A percentile compares a stretch with the other conserved stretches of the same genome.
Evolutionary conservation across 2,113 vertebrate species (phyloP).

Genomic region (Ophthalmolycus amberensis): DNA sequence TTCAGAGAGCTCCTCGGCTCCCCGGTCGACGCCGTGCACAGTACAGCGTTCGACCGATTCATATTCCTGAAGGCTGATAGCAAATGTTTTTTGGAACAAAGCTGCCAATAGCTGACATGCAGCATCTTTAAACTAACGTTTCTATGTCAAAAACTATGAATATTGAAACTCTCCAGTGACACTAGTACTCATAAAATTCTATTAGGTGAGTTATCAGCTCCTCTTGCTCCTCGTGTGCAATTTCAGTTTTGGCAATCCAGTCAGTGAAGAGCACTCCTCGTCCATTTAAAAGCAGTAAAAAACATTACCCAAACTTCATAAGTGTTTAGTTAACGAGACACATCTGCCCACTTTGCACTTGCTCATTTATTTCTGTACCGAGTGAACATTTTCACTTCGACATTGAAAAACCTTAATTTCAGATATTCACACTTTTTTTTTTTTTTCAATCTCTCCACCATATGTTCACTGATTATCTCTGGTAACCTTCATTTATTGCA

Average conservation of each 20-base stretch:
- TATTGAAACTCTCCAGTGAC: conserved; percentile 6
- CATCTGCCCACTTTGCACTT: conserved; percentile 35
- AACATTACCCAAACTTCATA: conserved; percentile 30
- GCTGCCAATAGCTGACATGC: background rate
- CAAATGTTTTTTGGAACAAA: background rate
- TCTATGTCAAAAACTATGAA: conserved; percentile 7
- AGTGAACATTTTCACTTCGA: conserved; percentile 2
- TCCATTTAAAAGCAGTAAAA: conserved; percentile 55
- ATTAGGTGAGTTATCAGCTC: conserved; percentile 39
- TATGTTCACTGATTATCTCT: background rate
- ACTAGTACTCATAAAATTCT: conserved; percentile 29
- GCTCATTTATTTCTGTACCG: conserved; percentile 23
- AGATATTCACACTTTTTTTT: background rate
- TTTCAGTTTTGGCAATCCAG: conserved; percentile 41
- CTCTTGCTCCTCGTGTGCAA: conserved; percentile 24
- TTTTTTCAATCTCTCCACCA: background rate
- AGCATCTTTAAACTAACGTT: background rate
- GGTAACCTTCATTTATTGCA: background rate
- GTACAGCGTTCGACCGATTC: background rate
- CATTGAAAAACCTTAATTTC: background rate
- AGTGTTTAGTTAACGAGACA: conserved; percentile 48
- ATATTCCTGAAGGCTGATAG: background rate
- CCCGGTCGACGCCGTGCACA: background rate
- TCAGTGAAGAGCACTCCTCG: conserved; percentile 31
- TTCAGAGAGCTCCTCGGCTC: conserved; percentile 6